Base-by-base conservation (phyloP, 1,140 invertebrate species). In the Agraylea sexmaculata region DNA sequence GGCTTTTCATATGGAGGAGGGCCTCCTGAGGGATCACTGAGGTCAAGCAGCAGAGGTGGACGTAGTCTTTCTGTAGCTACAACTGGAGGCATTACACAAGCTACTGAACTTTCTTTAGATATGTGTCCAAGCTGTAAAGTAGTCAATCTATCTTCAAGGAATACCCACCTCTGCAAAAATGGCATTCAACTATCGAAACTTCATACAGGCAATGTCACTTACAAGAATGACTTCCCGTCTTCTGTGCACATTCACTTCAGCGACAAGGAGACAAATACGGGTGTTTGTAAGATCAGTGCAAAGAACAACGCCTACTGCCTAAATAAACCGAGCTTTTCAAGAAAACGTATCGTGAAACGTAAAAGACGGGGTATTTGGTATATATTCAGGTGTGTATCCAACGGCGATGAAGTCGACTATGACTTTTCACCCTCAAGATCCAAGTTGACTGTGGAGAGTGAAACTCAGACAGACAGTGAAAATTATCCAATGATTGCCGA, bases 401-500 rank as follows among this genome's bases (percentile, higher is more conserved):
- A 16, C 4, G 37, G 41, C 10, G 13, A 3, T 4, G 20, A 32
- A 11, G 28, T 22, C 12, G 22, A 32, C 10, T 47, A 38, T 23
- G 20, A 19, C 2, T 39, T 47, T 8, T 19, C 46, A 3, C 28
- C 41, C 4, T 19, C 18, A 0, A 35, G 31, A 12, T 35, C 42
- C 4, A 38, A 37, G 10, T 25, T 48, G 4, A 48, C 46, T 2
- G 40, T 48, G 10, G 46, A 48, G 22, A 48, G 40, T 23, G 46
- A 48, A 25, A 48, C 46, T 3, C 46, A 48, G 25, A 48, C 46
- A 2, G 46, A 48, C 4, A 27, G 16, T 4, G 46, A 47, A 12
- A 30, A 29, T 10, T 43, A 40, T 37, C 36, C 15, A 5, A 40
- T 44, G 46, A 37, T 41, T 11, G 20, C 41, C 10, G n/a, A n/a